Conservation (phyloP, 2,888 invertebrate species). For the Archaeoteleia sp. region DNA sequence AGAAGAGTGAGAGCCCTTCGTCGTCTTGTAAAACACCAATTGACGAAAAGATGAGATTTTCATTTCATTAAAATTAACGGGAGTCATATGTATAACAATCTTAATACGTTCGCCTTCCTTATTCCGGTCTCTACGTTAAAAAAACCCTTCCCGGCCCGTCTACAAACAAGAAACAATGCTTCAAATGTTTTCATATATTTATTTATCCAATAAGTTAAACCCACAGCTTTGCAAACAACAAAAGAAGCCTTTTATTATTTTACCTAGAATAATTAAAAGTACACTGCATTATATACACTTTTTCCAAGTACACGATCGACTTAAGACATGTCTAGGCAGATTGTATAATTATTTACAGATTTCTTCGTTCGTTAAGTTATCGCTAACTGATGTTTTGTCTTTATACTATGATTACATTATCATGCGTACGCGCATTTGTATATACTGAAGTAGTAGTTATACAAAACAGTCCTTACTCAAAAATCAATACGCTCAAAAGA, state of each 20-base stretch:
- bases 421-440: slow-evolving; percentile 67
- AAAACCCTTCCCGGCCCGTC: slow-evolving; percentile 11
- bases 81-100: too few relatives aligned
- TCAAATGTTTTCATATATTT: slow-evolving; percentile 40
- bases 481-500: slow-evolving; percentile 72
- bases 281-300: slow-evolving; percentile 75
- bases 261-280: slow-evolving; percentile 74
- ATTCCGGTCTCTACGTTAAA: not conserved
- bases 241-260: slow-evolving; percentile 74
- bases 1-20: too few relatives aligned
- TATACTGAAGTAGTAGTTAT: slow-evolving; percentile 69
- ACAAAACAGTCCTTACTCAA: slow-evolving; percentile 74
- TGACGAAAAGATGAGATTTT: too few relatives aligned
- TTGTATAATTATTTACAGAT: slow-evolving; percentile 71
- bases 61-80: too few relatives aligned
- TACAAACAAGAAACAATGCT: slow-evolving; percentile 40
- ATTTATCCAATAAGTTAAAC: slow-evolving; percentile 52
- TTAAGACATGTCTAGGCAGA: slow-evolving; percentile 71
- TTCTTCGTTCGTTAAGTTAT: slow-evolving; percentile 67
- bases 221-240: slow-evolving; percentile 72
- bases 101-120: too few relatives aligned
- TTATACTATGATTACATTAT: slow-evolving; percentile 67
- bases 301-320: slow-evolving; percentile 72
- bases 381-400: slow-evolving; percentile 61
- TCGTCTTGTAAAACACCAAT: too few relatives aligned